Conservation (phyloP, 2,797 vertebrate species). For the Coregonus ussuriensis region DNA sequence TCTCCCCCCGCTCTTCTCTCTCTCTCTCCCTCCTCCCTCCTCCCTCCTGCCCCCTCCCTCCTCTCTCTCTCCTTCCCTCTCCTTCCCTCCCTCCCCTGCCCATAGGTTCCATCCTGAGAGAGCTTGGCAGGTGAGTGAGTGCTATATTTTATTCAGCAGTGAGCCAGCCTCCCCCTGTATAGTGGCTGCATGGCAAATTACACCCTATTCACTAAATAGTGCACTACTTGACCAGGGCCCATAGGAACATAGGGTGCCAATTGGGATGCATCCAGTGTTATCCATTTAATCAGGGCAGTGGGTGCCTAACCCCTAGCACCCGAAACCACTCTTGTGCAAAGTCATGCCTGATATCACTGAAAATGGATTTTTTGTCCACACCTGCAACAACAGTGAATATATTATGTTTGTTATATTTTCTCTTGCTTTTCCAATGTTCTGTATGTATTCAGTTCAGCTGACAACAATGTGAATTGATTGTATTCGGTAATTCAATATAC, state of each 20-base stretch:
- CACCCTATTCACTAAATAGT: neutral
- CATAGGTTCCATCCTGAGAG: conserved; percentile 18
- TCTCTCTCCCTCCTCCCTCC: no score
- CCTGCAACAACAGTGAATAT: neutral
- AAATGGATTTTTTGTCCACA: conserved; percentile 40
- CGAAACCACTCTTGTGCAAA: conserved; percentile 41
- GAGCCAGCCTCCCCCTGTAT: neutral
- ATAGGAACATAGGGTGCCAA: neutral
- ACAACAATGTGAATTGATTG: neutral
- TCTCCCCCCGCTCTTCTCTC: no score
- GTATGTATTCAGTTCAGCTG: neutral
- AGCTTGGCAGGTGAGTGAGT: neutral
- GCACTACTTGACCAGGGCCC: neutral
- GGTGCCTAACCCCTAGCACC: conserved; percentile 21
- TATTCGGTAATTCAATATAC: neutral
- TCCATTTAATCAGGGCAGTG: conserved; percentile 33
- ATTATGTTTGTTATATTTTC: neutral
- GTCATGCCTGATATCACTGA: conserved; percentile 39
- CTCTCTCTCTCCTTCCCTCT: conserved; percentile 31
- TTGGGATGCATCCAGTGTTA: conserved; percentile 7
- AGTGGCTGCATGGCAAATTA: neutral
- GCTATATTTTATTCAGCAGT: conserved; percentile 5
- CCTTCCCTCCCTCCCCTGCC: neutral
- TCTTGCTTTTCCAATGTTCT: no score
- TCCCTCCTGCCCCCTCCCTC: neutral